Evolutionary conservation across 2,797 vertebrate genomes (phyloP), one percentile per base, ranked within the genome.

Genomic region (Phylloscopus collybita): DNA sequence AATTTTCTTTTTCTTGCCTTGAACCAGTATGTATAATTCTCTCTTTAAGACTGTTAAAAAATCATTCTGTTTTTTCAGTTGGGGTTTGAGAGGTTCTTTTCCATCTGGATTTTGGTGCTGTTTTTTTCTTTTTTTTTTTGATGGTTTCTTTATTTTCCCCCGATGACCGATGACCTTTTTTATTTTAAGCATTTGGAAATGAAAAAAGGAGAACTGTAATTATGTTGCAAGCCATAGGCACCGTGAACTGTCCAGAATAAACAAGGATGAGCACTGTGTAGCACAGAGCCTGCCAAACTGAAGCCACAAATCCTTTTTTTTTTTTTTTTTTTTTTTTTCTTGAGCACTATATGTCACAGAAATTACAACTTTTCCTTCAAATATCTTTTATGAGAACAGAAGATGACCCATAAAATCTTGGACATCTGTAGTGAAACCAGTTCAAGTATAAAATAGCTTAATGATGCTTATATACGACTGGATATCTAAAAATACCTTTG

Each of bases 61-160:
- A 40, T 8, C 5, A n/a, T 61, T 72, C 6, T 60, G 9, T 0
- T 25, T 83, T 86, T 88, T 16, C 9, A 5, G 13, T 20, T 54
- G 8, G 5, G 3, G 5, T 38, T 74, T 56, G 8, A 8, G 6
- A 9, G 2, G 2, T 6, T 49, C 49, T 60, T 81, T 38, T 16
- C 21, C 34, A 16, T 74, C 23, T 70, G 14, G 6, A 4, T 34
- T 56, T 60, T 34, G 5, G 16, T 49, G 12, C 2, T 16, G 8
- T 0, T 11, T 30, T 57, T 56, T n/a, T 15, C 3, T 0, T 4
- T 21, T 30, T 4, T 21, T 30, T 2, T 26, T 53, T 32, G 0
- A 16, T 20, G 11, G 5, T 29, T 47, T 36, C 4, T 25, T 23
- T 25, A 34, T n/a, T 15, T 13, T 16, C 14, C 2, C 18, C 16